These are phyloP conservation scores for Teleiodes luculella DNA, from an alignment of 2,888 invertebrate species.

Conservation along the genomic window DNA sequence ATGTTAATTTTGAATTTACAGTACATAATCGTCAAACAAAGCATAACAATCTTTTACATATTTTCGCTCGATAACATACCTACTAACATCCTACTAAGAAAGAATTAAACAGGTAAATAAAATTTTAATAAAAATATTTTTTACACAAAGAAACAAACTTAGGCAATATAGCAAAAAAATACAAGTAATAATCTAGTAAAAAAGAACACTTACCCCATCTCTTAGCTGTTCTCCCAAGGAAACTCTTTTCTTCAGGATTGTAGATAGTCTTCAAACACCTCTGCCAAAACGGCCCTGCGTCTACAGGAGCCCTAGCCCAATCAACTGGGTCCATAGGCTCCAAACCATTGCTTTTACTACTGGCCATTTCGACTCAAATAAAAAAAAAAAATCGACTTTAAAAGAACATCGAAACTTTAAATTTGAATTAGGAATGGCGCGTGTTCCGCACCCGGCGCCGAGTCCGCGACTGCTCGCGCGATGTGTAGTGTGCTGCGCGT, in stretches of 20 bases:
- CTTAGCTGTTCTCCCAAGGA: constrained; percentile 63
- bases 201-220: constrained; percentile 62
- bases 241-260: constrained; percentile 60
- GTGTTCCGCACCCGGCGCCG: constrained; percentile 2
- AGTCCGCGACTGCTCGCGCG: constrained; percentile 4
- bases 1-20: too few species aligned
- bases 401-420: background rate
- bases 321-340: constrained; percentile 42
- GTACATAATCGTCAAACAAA: too few species aligned
- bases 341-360: constrained; percentile 53
- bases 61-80: too few species aligned
- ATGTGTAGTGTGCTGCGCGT: background rate
- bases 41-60: too few species aligned
- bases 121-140: too few species aligned
- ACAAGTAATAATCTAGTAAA: too few species aligned
- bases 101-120: too few species aligned
- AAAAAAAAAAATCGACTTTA: background rate
- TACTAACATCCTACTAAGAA: too few species aligned
- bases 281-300: constrained; percentile 39
- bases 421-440: constrained; percentile 8
- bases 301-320: constrained; percentile 61
- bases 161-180: too few species aligned
- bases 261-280: constrained; percentile 51
- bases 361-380: constrained; percentile 37
- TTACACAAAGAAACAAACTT: too few species aligned